A percentile compares a stretch with the other conserved stretches of the same genome.
These are phyloP conservation scores for Palaemon carinicauda DNA, from an alignment of 1,140 invertebrate genomes.

Conservation along the genomic window DNA sequence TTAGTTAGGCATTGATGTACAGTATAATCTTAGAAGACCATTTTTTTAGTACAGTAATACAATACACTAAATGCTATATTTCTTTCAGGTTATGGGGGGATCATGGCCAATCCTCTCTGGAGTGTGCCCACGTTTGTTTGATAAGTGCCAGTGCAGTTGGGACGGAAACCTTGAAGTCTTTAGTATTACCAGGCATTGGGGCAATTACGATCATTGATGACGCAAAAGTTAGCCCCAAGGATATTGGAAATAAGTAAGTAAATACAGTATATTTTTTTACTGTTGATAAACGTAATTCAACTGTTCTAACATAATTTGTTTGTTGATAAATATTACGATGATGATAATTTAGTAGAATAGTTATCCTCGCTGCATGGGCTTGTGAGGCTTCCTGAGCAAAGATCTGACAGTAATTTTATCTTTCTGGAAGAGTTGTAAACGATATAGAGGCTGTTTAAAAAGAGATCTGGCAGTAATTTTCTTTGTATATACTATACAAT, in stretches of 20 bases:
- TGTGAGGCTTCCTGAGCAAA: too few relatives aligned
- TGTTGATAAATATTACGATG: too few relatives aligned
- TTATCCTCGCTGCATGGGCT: too few relatives aligned
- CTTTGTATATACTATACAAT: too few relatives aligned
- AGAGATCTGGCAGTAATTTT: too few relatives aligned
- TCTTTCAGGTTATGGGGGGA: conserved; percentile 92
- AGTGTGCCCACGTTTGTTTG: conserved; percentile 88
- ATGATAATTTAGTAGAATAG: too few relatives aligned
- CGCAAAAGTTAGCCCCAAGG: conserved; percentile 83
- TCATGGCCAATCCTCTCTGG: conserved; percentile 89
- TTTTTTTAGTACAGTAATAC: not conserved
- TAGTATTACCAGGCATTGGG: conserved; percentile 93
- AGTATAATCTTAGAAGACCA: not conserved
- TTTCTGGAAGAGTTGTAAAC: too few relatives aligned
- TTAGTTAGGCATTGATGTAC: not conserved
- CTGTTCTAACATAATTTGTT: too few relatives aligned
- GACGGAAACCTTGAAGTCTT: conserved; percentile 93
- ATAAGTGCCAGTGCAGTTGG: conserved; percentile 94
- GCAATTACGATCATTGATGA: conserved; percentile 97
- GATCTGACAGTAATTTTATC: too few relatives aligned
- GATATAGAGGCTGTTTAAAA: too few relatives aligned
- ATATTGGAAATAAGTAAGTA: conserved; percentile 86
- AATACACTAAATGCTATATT: too few relatives aligned
- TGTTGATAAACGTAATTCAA: too few relatives aligned
- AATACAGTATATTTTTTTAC: not conserved